Conservation (phyloP, 2,797 vertebrate species). For the Eutrigla gurnardus region DNA sequence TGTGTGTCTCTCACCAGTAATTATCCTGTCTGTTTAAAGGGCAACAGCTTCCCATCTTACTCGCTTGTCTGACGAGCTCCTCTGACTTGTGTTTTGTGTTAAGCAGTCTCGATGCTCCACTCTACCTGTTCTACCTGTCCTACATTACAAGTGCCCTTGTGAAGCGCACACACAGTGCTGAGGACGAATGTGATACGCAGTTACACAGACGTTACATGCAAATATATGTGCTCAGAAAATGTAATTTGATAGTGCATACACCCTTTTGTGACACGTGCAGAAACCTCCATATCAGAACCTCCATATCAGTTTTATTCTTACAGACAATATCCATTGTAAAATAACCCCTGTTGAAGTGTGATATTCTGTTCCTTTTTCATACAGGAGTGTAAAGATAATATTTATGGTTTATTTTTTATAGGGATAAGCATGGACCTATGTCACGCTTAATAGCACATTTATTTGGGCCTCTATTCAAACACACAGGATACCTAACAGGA, state of each 20-base stretch:
- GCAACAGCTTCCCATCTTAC: conserved; percentile 72
- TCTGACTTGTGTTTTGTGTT: conserved; percentile 37
- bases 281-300: background rate
- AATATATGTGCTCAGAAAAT: conserved; percentile 46
- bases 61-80: conserved; percentile 51
- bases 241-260: conserved; percentile 33
- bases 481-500: background rate
- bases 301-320: background rate
- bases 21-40: conserved; percentile 77
- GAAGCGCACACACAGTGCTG: conserved; percentile 1
- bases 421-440: background rate
- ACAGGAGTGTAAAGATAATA: background rate
- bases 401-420: background rate
- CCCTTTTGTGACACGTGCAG: background rate
- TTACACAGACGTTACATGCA: conserved; percentile 40
- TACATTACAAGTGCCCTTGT: conserved; percentile 56
- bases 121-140: conserved; percentile 77
- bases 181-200: conserved; percentile 13
- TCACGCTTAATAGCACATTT: background rate
- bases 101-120: conserved; percentile 23
- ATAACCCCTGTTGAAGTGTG: background rate
- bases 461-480: background rate
- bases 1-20: conserved; percentile 48
- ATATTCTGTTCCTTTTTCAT: background rate
- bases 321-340: conserved; percentile 5